phyloP scores from a whole-genome alignment of 2,113 vertebrate species.

The Platysternon megacephalum region DNA sequence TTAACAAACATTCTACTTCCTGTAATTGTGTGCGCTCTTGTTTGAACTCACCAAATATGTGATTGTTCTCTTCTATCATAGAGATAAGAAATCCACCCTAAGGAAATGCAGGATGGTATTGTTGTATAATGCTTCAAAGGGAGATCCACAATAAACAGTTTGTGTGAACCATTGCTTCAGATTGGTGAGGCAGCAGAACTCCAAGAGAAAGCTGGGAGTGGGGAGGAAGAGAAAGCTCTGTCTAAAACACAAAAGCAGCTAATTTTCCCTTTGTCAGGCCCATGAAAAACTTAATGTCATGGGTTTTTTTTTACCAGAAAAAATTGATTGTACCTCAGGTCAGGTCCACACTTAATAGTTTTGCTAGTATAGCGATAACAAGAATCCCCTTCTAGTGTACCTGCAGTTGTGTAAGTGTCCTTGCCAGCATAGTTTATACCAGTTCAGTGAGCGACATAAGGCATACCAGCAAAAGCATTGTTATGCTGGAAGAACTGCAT shows the following conservation, averaged over 20 bases:
- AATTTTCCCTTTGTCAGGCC: not conserved
- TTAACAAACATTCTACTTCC: slow-evolving; percentile 66
- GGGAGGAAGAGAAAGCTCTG: not conserved
- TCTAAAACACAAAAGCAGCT: not conserved
- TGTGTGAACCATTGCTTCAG: not conserved
- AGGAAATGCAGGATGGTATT: slow-evolving; percentile 67
- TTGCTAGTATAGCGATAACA: not conserved
- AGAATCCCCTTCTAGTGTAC: not conserved
- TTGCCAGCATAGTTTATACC: not conserved
- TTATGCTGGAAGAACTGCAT: not conserved
- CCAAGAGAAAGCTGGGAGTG: not conserved
- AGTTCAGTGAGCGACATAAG: not conserved
- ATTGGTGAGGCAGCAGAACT: not conserved
- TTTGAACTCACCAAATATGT: slow-evolving; percentile 71
- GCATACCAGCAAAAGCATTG: not conserved
- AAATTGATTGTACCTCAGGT: not conserved
- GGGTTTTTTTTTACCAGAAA: not conserved
- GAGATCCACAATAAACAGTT: slow-evolving; percentile 65
- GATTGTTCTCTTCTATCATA: slow-evolving; percentile 62
- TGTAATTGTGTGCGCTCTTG: slow-evolving; percentile 67
- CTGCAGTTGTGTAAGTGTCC: not conserved
- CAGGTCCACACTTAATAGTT: not conserved
- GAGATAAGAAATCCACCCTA: slow-evolving; percentile 73
- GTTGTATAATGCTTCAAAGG: slow-evolving; percentile 67
- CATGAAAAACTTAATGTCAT: not conserved